A percentile compares a stretch with the other conserved stretches of the same genome.
Conservation (phyloP, 2,797 vertebrate genomes). For the Erpetoichthys calabaricus region DNA sequence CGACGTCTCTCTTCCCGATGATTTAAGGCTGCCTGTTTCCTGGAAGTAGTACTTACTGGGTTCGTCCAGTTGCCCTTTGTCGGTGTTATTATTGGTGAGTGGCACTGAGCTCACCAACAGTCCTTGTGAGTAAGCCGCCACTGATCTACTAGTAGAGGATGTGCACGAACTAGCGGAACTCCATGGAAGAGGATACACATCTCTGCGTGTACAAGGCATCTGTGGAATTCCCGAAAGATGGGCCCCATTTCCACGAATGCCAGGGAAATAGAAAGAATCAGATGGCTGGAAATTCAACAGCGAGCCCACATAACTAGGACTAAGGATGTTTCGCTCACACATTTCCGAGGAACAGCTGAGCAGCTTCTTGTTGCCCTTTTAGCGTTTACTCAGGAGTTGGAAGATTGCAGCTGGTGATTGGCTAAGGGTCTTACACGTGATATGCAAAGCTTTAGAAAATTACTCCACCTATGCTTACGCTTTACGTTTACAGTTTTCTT, state of each 20-base stretch:
- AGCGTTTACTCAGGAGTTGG: slow-evolving; percentile 78
- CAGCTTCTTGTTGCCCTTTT: slow-evolving; percentile 60
- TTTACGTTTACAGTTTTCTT: too few species aligned
- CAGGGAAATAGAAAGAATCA: slow-evolving; percentile 81
- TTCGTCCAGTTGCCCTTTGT: slow-evolving; percentile 60
- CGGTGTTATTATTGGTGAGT: slow-evolving; percentile 41
- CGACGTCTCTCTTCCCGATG: slow-evolving; percentile 47
- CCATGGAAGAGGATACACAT: slow-evolving; percentile 72
- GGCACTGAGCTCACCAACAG: slow-evolving; percentile 61
- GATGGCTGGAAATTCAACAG: slow-evolving; percentile 73
- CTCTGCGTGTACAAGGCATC: slow-evolving; percentile 63
- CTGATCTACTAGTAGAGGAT: slow-evolving; percentile 61
- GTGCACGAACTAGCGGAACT: slow-evolving; percentile 69
- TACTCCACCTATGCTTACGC: too few species aligned
- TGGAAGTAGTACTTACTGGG: slow-evolving; percentile 56
- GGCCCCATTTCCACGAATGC: slow-evolving; percentile 75
- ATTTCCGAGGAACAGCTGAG: slow-evolving; percentile 71
- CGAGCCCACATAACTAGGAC: slow-evolving; percentile 81
- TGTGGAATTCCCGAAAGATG: slow-evolving; percentile 68
- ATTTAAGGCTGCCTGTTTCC: slow-evolving; percentile 45
- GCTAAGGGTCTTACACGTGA: slow-evolving; percentile 62
- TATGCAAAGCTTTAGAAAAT: slow-evolving; percentile 38
- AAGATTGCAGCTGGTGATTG: slow-evolving; percentile 76
- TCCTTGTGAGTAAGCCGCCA: slow-evolving; percentile 62
- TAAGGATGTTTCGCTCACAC: slow-evolving; percentile 88